phyloP scores from a whole-genome alignment of 2,797 vertebrate species.

The Myotis vivesi region DNA sequence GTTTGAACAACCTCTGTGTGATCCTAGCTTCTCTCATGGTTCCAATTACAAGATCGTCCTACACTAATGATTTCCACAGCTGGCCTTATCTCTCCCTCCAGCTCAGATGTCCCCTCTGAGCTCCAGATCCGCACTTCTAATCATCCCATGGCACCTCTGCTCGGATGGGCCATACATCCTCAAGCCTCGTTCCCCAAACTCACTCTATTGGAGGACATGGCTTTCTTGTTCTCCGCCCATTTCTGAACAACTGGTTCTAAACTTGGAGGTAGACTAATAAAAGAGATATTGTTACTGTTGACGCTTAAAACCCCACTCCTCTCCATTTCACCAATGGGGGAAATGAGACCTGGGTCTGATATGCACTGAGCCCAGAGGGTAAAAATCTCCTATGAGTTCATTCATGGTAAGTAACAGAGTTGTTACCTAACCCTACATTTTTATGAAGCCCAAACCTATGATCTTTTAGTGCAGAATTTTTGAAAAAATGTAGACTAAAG shows the following conservation, averaged over 20 bases:
- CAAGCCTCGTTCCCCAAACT: not conserved
- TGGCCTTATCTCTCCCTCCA: not conserved
- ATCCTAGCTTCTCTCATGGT: not conserved
- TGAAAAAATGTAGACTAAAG: not conserved
- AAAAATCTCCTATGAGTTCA: not conserved
- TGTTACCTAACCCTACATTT: not conserved
- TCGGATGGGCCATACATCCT: not conserved
- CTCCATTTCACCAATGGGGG: not conserved
- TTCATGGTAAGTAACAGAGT: not conserved
- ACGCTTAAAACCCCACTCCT: not conserved
- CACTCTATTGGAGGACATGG: not conserved
- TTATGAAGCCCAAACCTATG: not conserved
- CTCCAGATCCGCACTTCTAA: not conserved
- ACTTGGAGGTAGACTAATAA: not conserved
- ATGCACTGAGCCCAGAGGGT: not conserved
- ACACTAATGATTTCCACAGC: not conserved
- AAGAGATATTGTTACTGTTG: not conserved
- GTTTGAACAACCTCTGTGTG: not conserved
- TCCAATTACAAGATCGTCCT: not conserved
- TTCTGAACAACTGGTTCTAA: not conserved
- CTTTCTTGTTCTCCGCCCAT: not conserved
- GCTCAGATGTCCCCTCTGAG: not conserved
- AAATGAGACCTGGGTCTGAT: not conserved
- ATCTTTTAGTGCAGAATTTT: not conserved
- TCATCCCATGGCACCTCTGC: not conserved